Percentiles rank a stretch among this genome's conserved stretches.
Conservation (phyloP, 2,797 vertebrate species). For the Danio aesculapii region DNA sequence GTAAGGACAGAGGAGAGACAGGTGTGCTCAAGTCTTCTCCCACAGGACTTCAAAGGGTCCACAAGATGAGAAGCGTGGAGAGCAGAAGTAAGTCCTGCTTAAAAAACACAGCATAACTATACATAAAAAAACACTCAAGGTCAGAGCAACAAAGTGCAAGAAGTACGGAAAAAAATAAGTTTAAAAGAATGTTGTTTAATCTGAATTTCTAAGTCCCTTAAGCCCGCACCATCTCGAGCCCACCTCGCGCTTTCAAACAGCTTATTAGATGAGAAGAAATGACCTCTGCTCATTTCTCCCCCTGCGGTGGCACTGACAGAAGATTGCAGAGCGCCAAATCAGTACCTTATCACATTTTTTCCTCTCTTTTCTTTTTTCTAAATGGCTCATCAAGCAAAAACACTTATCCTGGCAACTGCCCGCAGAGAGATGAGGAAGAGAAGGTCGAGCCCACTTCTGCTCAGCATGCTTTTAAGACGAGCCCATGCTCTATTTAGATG, state of each 20-base stretch:
- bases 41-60: conserved; percentile 63
- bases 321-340: conserved; percentile 33
- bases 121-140: conserved; percentile 27
- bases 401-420: conserved; percentile 51
- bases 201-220: conserved; percentile 18
- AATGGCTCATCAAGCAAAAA: conserved; percentile 63
- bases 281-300: conserved; percentile 44
- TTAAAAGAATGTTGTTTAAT: conserved; percentile 39
- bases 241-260: conserved; percentile 5
- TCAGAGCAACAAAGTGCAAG: conserved; percentile 22
- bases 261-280: conserved; percentile 59
- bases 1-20: conserved; percentile 61
- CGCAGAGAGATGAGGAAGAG: conserved; percentile 35
- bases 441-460: conserved; percentile 39
- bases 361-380: conserved; percentile 37
- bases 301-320: conserved; percentile 38
- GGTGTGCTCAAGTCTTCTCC: conserved; percentile 59
- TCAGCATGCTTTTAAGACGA: conserved; percentile 37
- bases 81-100: conserved; percentile 55
- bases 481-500: conserved; percentile 5
- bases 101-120: conserved; percentile 61
- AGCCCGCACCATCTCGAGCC: neutral
- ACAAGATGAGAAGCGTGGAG: conserved; percentile 56
- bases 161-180: conserved; percentile 1
- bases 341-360: conserved; percentile 47